Evolutionary conservation across 2,888 invertebrate species (phyloP).

Genomic region (Zele albiditarsus): DNA sequence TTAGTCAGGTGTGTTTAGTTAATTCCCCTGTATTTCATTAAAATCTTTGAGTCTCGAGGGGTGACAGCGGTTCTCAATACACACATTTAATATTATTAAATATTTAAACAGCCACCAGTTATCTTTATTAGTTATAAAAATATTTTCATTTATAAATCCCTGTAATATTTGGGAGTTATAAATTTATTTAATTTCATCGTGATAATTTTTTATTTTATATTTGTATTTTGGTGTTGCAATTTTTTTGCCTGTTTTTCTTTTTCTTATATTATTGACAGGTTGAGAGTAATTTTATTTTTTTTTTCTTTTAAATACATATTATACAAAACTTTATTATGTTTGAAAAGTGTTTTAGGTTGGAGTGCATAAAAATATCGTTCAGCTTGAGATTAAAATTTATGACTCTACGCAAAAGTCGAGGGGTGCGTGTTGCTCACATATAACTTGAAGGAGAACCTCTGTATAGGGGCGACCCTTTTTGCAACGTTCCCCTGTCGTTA

Average conservation of each 20-base stretch:
- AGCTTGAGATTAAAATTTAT: slow-evolving; percentile 32
- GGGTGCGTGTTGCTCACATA: slow-evolving; percentile 8
- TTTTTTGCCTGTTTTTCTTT: no score
- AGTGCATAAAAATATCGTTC: slow-evolving; percentile 31
- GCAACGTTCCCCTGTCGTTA: slow-evolving; percentile 57
- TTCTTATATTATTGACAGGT: background rate
- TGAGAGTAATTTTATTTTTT: slow-evolving; percentile 17
- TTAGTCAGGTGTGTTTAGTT: slow-evolving; percentile 68
- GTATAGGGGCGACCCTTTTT: slow-evolving; percentile 50
- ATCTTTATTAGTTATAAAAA: background rate
- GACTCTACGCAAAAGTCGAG: background rate
- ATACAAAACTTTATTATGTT: background rate
- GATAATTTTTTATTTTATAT: no score
- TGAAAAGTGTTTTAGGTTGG: slow-evolving; percentile 2
- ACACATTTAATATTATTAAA: background rate
- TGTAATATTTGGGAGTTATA: background rate
- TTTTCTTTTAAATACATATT: background rate
- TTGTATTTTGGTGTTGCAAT: no score
- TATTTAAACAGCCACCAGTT: background rate
- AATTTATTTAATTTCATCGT: no score
- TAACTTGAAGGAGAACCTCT: slow-evolving; percentile 56
- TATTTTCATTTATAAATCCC: background rate
- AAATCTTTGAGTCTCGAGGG: slow-evolving; percentile 53
- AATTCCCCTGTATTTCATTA: slow-evolving; percentile 67
- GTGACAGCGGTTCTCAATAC: slow-evolving; percentile 53